Conservation (phyloP, 1,140 invertebrate species). For the Delia radicum region DNA sequence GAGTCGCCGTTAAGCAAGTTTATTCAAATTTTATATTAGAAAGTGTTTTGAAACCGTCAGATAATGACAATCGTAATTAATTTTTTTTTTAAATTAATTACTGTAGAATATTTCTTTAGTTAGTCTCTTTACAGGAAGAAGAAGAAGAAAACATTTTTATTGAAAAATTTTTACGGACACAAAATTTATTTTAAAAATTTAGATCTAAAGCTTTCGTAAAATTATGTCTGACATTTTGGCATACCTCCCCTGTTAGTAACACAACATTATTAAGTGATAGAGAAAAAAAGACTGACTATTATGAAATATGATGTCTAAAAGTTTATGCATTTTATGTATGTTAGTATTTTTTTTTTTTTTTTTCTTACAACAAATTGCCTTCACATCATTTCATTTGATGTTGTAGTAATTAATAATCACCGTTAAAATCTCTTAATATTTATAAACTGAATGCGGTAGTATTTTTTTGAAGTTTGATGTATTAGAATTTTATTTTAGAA, state of each 20-base stretch:
- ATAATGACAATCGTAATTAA: no score
- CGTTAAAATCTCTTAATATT: background rate
- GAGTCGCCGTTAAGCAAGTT: no score
- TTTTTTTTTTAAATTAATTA: no score
- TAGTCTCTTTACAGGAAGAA: no score
- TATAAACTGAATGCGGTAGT: background rate
- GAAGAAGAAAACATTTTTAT: no score
- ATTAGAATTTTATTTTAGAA: no score
- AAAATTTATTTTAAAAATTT: no score
- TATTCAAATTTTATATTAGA: no score
- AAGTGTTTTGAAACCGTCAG: no score
- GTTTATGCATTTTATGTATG: background rate
- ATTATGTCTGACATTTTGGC: background rate
- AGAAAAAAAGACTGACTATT: background rate
- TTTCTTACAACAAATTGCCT: background rate
- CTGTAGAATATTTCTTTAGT: no score
- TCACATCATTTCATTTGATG: background rate
- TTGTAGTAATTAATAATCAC: slow-evolving; percentile 9
- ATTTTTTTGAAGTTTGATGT: background rate
- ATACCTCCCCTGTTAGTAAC: background rate
- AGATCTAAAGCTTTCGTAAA: no score
- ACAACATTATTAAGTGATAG: background rate
- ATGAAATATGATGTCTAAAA: slow-evolving; percentile 15
- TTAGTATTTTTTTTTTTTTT: background rate
- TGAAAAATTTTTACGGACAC: no score